Base-by-base conservation (phyloP, 2,888 invertebrate species). In the Volucella inflata region DNA sequence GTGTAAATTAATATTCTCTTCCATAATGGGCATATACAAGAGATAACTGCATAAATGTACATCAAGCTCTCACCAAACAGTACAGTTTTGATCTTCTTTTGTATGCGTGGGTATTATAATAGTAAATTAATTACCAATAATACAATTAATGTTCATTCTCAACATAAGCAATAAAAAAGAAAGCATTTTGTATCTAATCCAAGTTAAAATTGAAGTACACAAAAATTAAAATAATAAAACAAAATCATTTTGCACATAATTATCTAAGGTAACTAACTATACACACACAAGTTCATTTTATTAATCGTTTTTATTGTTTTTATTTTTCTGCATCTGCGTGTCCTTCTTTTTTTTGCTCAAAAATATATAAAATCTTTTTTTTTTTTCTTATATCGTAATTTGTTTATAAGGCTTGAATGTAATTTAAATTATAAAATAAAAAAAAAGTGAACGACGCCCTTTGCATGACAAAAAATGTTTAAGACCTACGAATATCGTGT, bases 1-100 rank as follows among this genome's bases (percentile, higher is more conserved):
- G 57, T 70, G 55, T 59, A 74, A 78, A 83, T 67, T 53, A 78
- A 77, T 82, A 77, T 84, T 84, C 70, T 79, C 74, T 79, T 84
- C 62, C 79, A 79, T 79, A 75, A 84, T 38, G 84, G 30, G 71
- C 79, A 84, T 71, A 71, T 71, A 55, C 70, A 84, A 84, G 79
- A 75, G 70, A 79, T 76, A 48, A 65, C 79, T 71, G 42, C 79
- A 71, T 67, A 84, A 79, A 75, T 78, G 78, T 83, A 83, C 68
- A 70, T 75, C 77, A 75, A 84, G 79, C 64, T 83, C 30, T 30
- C 78, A 83, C 78, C 74, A 78, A 80, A 60, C 55, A 30, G 30
- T 30, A 64, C 60, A 57, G 55, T 68, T 62, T 72, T 77, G 68
- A 82, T 11, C 68, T n/a, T 57, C 53, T 36, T 72, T 62, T 67